Base-by-base conservation (phyloP, 2,797 vertebrate species). In the Mallotus villosus region DNA sequence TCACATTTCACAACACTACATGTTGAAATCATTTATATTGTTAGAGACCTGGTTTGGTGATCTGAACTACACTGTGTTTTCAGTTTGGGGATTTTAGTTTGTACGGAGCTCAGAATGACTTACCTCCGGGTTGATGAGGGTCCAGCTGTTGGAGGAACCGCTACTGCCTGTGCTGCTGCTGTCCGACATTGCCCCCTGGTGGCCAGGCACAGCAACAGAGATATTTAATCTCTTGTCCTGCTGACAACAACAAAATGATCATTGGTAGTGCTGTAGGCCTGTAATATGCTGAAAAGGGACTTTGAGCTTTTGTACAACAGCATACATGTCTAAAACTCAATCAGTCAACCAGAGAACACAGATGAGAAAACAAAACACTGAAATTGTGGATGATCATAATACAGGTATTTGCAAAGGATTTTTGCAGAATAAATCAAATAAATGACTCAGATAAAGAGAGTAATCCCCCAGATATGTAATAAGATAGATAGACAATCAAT, bases 51-150 rank as follows among this genome's bases (percentile, higher is more conserved):
- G 19, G 51, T n/a, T 17, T 55, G 4, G 4, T 55, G 51, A 71
- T 17, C 71, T 73, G 32, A 71, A 76, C 73, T 7, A 55, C 49
- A 51, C 49, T 16, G 17, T 51, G 49, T 19, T 19, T 9, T 49
- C 8, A 16, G 7, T 14, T 7, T 8, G 17, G 17, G 3, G 4
- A 19, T 53, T 53, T 53, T 3, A 5, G 11, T 55, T 55, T 9
- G 2, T 19, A 4, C 1, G 3, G 51, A 3, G 9, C 3, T 12
- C 2, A 14, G 16, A 55, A n/a, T 55, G 51, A n/a, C 51, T 84
- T 86, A 96, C 96, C 96, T 97, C 94, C 0, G 94, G 83, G 46
- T 94, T 94, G 0, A 95, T 92, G 68, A 96, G 92, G 71, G 96
- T 95, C 95, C 96, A 96, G 88, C 93, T 95, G 85, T 94, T 92